These are phyloP conservation scores for Lichenostomus cassidix DNA, from an alignment of 2,113 vertebrate genomes.

Conservation along the genomic window DNA sequence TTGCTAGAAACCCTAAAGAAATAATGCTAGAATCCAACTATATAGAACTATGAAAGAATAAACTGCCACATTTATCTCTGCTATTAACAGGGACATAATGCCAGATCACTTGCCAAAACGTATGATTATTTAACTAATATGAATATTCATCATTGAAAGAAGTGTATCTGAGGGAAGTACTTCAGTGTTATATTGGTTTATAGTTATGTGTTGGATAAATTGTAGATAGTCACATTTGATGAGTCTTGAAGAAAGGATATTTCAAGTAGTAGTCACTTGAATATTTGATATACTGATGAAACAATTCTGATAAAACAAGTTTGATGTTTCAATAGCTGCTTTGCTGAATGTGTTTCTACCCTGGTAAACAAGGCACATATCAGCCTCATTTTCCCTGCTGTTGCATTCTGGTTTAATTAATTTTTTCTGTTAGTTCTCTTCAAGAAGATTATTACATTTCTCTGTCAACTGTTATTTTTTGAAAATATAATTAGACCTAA, in stretches of 20 bases:
- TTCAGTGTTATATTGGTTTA: not conserved
- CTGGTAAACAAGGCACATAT: not conserved
- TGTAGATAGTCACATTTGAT: not conserved
- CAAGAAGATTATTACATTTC: constrained; percentile 43
- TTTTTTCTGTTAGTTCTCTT: constrained; percentile 23
- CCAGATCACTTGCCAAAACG: not conserved
- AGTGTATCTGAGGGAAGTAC: not conserved
- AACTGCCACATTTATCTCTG: not conserved
- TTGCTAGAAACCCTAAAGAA: not conserved
- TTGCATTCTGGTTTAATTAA: not conserved
- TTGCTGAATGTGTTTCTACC: not conserved
- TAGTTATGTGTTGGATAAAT: not conserved
- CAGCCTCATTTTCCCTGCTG: not conserved
- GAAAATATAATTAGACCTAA: constrained; percentile 36
- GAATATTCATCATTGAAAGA: not conserved
- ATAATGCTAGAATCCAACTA: not conserved
- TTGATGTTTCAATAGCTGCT: not conserved
- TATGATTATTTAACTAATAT: not conserved
- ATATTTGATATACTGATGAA: not conserved
- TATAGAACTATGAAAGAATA: not conserved
- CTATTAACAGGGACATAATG: not conserved
- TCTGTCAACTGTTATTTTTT: constrained; percentile 46
- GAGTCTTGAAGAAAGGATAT: not conserved
- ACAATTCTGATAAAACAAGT: not conserved
- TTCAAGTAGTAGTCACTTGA: not conserved